Evolutionary conservation across 2,888 invertebrate species (phyloP), one percentile per base, ranked within the genome.

Genomic region (Lithophane ornitopus): DNA sequence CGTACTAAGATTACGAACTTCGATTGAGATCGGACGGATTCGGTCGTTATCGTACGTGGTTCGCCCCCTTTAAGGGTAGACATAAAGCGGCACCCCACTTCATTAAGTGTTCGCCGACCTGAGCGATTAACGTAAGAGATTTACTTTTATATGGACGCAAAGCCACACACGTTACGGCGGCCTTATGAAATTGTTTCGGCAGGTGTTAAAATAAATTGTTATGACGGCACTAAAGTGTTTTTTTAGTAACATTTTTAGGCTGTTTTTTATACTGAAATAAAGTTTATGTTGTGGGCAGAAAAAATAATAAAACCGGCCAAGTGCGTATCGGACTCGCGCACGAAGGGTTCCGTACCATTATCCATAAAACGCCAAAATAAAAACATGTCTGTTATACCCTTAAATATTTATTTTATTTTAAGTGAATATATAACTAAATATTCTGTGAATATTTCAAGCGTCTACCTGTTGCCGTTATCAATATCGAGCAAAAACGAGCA

Each of bases 81-180:
- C 86, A 90, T 89, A 89, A 90, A 90, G 78, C 86, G 85, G 88
- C 82, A 87, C 89, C 91, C 90, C 87, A 89, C 91, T 92, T 92
- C 92, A 92, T 93, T 92, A 91, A 89, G 88, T 90, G 91, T 93
- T 90, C 92, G 91, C 91, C 91, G 91, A 91, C 88, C 91, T 89
- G 83, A 87, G 86, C 90, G 89, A 92, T 91, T 90, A 91, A 92
- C 85, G 90, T 82, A 76, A 82, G 82, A 89, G 91, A 92, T 92
- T 92, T 92, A 91, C 87, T 91, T 91, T 91, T 89, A 91, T 89
- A 87, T 86, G 85, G 79, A 87, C 82, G 82, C 80, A 81, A 89
- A 87, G 82, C 85, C 87, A 81, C 86, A 89, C 84, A 83, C 76
- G 85, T 76, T 82, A 70, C 73, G 77, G 85, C 70, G 77, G 82